phyloP scores from a whole-genome alignment of 2,113 vertebrate genomes.

The Holacanthus passer region DNA sequence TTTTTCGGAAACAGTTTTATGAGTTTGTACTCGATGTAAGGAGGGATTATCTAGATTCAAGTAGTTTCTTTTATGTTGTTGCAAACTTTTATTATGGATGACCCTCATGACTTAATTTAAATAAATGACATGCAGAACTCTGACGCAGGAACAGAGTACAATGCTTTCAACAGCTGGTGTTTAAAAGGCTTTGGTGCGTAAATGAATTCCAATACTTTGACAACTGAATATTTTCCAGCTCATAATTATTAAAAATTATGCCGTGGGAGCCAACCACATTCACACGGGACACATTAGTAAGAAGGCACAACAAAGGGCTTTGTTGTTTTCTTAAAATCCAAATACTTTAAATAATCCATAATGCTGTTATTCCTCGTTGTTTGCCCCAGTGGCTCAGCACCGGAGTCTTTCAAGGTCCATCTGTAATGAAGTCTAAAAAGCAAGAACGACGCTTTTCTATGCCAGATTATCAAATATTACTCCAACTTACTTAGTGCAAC shows the following conservation, averaged over 20 bases:
- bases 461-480: conserved; percentile 2
- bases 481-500: not conserved
- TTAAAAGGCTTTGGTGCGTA: not conserved
- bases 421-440: not conserved
- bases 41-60: not conserved
- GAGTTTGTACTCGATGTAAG: not conserved
- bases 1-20: not conserved
- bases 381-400: not conserved
- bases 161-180: not conserved
- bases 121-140: not conserved
- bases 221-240: not conserved
- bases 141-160: not conserved
- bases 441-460: not conserved
- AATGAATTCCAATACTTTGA: conserved; percentile 6
- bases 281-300: not conserved
- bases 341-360: not conserved
- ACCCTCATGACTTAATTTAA: not conserved
- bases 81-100: not conserved
- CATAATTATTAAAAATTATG: conserved; percentile 8
- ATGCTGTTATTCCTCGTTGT: not conserved
- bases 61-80: not conserved
- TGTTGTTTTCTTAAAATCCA: not conserved
- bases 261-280: not conserved
- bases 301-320: not conserved
- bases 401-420: not conserved